These are phyloP conservation scores for Macrotis lagotis DNA, from an alignment of 2,113 vertebrate species.

Conservation along the genomic window DNA sequence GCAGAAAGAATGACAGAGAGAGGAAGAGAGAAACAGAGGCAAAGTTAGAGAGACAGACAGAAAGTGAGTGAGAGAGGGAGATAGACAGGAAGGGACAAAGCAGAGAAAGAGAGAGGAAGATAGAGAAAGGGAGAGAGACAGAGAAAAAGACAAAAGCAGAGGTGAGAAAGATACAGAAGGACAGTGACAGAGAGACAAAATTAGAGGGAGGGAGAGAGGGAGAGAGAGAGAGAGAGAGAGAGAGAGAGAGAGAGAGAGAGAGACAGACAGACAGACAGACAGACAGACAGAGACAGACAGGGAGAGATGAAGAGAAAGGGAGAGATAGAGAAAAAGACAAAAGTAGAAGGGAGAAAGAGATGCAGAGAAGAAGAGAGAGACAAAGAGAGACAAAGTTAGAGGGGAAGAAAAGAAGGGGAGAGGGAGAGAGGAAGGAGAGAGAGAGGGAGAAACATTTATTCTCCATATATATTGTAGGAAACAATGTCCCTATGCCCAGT, in stretches of 20 bases:
- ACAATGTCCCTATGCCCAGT: constrained; percentile 38
- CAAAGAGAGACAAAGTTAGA: too few relatives aligned
- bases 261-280: too few relatives aligned
- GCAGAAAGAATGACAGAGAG: accelerated
- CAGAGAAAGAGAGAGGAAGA: neutral
- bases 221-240: neutral
- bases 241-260: neutral
- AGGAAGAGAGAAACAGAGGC: too few relatives aligned
- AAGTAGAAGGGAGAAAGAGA: too few relatives aligned
- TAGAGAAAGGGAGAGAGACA: neutral
- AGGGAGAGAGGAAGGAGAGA: constrained; percentile 15
- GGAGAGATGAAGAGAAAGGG: too few relatives aligned
- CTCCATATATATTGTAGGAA: constrained; percentile 36
- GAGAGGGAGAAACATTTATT: constrained; percentile 25
- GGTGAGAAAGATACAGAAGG: neutral
- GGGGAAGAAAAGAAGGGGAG: too few relatives aligned
- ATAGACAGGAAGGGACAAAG: neutral
- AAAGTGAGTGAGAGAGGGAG: too few relatives aligned
- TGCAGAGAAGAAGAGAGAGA: neutral
- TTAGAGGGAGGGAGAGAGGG: accelerated
- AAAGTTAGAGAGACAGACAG: too few relatives aligned
- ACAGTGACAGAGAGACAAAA: neutral
- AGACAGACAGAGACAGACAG: too few relatives aligned
- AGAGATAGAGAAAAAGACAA: too few relatives aligned
- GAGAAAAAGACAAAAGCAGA: constrained; percentile 47